Evolutionary conservation across 2,888 invertebrate species (phyloP), one percentile per base, ranked within the genome.

Genomic region (Euclidia mi): DNA sequence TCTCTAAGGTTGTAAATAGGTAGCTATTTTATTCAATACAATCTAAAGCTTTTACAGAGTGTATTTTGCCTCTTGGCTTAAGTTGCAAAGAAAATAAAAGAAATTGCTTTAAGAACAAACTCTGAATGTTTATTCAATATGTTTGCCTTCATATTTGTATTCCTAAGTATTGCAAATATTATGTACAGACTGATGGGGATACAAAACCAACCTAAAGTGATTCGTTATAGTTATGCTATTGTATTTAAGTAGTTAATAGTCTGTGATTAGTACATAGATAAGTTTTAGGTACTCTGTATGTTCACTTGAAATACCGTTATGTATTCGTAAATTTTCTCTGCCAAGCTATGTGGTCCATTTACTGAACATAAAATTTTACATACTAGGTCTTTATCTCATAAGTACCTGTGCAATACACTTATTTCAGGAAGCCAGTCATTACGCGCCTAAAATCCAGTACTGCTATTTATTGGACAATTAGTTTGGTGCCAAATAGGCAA

Each of bases 71-170:
- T 57, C 66, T 66, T 62, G 57, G 49, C 43, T 41, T 51, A 62
- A 45, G 45, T 56, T 62, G 56, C 51, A 49, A 49, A 55, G 45
- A 52, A 73, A 73, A 73, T 48, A 71, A 61, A 61, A 56, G 41
- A 59, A 69, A 56, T 45, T 43, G 56, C 45, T 56, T 59, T 65
- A 65, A 59, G 62, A 70, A 71, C 70, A 53, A 51, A 46, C 52
- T 38, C 34, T 34, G 32, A 56, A 28, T 47, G 52, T 73, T 73
- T 69, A 62, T 58, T 46, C 57, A 58, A 43, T 47, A 56, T 45
- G 46, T 65, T 71, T 73, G 56, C 57, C 65, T 62, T 56, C 52
- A 53, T 71, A 56, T 74, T 71, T 65, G 55, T 42, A 43, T 53
- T 47, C 49, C 38, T 71, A 57, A 59, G 70, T 57, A 52, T 66